phyloP scores from a whole-genome alignment of 2,888 invertebrate genomes.

The Merodon equestris region DNA sequence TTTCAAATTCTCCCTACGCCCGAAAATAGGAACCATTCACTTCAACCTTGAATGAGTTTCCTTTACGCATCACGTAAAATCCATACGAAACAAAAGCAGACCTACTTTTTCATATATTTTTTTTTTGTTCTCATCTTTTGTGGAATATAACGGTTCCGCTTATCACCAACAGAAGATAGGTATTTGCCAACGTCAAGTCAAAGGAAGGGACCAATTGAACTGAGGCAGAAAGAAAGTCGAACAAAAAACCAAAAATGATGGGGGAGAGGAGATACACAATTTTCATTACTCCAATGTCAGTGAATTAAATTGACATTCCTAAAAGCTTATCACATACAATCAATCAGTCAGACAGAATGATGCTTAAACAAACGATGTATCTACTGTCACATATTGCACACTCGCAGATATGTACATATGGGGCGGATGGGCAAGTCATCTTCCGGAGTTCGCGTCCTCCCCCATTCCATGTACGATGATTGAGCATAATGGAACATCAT shows the following conservation, averaged over 20 bases:
- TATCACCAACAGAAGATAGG: constrained; percentile 50
- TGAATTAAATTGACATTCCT: constrained; percentile 69
- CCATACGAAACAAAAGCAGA: constrained; percentile 39
- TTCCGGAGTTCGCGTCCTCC: constrained; percentile 45
- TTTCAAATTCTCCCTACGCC: constrained; percentile 48
- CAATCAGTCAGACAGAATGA: constrained; percentile 66
- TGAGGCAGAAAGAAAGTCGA: not conserved
- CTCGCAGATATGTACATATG: constrained; percentile 3
- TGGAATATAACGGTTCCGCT: constrained; percentile 39
- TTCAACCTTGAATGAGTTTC: constrained; percentile 53
- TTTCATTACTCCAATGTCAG: constrained; percentile 69
- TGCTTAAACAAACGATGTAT: constrained; percentile 33
- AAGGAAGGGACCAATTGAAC: not conserved
- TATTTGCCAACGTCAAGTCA: constrained; percentile 33
- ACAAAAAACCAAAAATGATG: constrained; percentile 3
- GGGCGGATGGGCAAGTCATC: constrained; percentile 47
- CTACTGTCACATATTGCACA: too few species aligned
- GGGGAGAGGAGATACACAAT: constrained; percentile 47
- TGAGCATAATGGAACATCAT: constrained; percentile 56
- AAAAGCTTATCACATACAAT: constrained; percentile 69
- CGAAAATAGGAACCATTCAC: not conserved
- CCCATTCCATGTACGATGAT: constrained; percentile 19
- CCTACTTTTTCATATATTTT: constrained; percentile 32
- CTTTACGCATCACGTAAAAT: constrained; percentile 40
- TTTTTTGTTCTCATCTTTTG: too few species aligned